Evolutionary conservation across 2,888 invertebrate genomes (phyloP), one percentile per base, ranked within the genome.

Genomic region (Tetragonula carbonaria): DNA sequence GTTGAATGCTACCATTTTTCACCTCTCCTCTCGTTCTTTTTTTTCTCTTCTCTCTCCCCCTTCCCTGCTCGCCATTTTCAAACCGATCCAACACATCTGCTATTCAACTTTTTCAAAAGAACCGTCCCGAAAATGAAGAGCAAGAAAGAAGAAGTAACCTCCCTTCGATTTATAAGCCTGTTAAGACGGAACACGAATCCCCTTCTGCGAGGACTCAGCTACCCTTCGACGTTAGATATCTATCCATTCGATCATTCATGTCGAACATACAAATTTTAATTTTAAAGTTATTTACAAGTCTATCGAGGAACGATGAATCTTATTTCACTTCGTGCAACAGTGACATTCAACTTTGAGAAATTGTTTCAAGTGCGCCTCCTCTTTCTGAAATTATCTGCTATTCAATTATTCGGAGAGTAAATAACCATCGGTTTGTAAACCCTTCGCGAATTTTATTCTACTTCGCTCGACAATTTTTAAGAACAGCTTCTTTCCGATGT

Each of bases 21-120:
- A 6, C 21, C 11, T 45, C 72, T 11, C 8, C 18, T 14, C 5
- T 5, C 1, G 13, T 38, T 45, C n/a, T 16, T 33, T 33, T 33
- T 33, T 45, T 11, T 11, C 1, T 2, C 45, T 8, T 45, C 0
- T 1, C 45, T 0, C 45, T 8, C 8, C 8, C 45, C 45, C 45
- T 8, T 8, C 8, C 45, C 45, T 1, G 28, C 28, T 28, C 1
- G 8, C 53, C 51, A 16, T 21, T 21, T 21, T 53, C 16, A 16
- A 59, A 23, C 72, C 67, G 67, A 50, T 67, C 50, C 50, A 38
- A 45, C 66, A 45, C 66, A 14, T 45, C 14, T 45, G 38, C 66
- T n/a, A 38, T 38, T 28, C 23, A 28, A 62, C 28, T 28, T 23
- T 28, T 28, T 62, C 14, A 62, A 23, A 33, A 13, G 62, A 62